Base-by-base conservation (phyloP, 2,113 vertebrate genomes). In the Thamnaconus septentrionalis region DNA sequence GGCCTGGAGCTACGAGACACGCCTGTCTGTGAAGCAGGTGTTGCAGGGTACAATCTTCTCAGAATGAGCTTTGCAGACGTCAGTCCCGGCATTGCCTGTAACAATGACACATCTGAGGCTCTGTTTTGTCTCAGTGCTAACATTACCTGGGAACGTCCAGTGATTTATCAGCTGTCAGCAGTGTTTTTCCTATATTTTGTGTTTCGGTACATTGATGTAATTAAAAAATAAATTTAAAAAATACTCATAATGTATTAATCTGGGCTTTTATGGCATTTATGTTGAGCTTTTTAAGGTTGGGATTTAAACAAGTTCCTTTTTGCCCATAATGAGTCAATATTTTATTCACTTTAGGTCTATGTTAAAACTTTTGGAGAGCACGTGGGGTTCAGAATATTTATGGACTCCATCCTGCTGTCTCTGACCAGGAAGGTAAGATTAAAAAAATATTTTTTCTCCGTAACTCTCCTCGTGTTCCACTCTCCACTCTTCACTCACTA, bases 311-410 rank as follows among this genome's bases (percentile, higher is more conserved):
- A 61, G 5, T 11, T 4, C n/a, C 50, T 18, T 11, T 18, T 52
- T 52, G 3, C n/a, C 12, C 7, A 43, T 51, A 6, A 11, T 66
- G 9, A 18, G 51, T 4, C 4, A 6, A 6, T 3, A 8, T n/a
- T 12, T 45, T 41, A 0, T 50, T 67, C 9, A 50, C 18, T 69
- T 56, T 55, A 99, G 97, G 91, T 98, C 70, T 96, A 96, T 68
- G 93, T 98, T 70, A 93, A 93, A 88, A 98, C 97, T 0, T 91
- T 95, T 1, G 97, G 97, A 11, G 95, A 98, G 59, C 97, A 99
- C 61, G 96, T 99, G 4, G 97, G 96, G 6, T 99, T 99, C 71
- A 91, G 96, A 73, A 98, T 99, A 85, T 99, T 99, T 74, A 98
- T 98, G 97, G 96, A 99, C 71, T 94, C 96, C 41, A 93, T 98